Base-by-base conservation (phyloP, 37 sponge, comb jelly and placozoan genomes). In the Tethya wilhelma region DNA sequence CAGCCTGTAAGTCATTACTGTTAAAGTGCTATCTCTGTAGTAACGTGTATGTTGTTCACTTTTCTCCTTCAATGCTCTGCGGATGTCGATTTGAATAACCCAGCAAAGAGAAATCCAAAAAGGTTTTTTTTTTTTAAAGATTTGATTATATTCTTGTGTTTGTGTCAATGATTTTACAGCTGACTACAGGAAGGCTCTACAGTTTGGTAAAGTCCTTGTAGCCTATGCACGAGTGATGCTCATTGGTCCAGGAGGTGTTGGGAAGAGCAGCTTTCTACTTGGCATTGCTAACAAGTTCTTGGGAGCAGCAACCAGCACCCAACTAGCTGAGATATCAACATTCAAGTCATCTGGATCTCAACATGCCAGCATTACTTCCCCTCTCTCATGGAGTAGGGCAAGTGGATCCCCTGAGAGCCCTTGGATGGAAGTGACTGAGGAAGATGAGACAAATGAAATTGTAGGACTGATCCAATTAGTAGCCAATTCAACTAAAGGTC, bases 151-250 rank as follows among this genome's bases (percentile, higher is more conserved):
- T n/a, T n/a, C n/a, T n/a, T n/a, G n/a, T n/a, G n/a, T n/a, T n/a
- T n/a, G n/a, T n/a, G n/a, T n/a, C n/a, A n/a, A n/a, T n/a, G n/a
- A n/a, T n/a, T n/a, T n/a, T n/a, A n/a, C n/a, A n/a, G n/a, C n/a
- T n/a, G 60, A 70, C 60, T 81, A 71, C 65, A 6, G 6, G 8
- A 46, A 81, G 71, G 81, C 81, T 28, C 59, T 81, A 42, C 38
- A 58, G 20, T 29, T 32, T 30, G 81, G 84, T 11, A 38, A 59
- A 30, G 72, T 69, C 7, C 14, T 22, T 20, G 86, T 85, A 8
- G 59, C 86, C 0, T 85, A 85, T 59, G 70, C 44, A 38, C 70
- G 78, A 0, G 53, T 85, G 71, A 77, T 85, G 86, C 22, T 70
- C 36, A 37, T 85, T 62, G 86, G 86, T 17, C 29, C 58, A 37